Base-by-base conservation (phyloP, 2,797 vertebrate genomes). In the Melanotaenia boesemani region DNA sequence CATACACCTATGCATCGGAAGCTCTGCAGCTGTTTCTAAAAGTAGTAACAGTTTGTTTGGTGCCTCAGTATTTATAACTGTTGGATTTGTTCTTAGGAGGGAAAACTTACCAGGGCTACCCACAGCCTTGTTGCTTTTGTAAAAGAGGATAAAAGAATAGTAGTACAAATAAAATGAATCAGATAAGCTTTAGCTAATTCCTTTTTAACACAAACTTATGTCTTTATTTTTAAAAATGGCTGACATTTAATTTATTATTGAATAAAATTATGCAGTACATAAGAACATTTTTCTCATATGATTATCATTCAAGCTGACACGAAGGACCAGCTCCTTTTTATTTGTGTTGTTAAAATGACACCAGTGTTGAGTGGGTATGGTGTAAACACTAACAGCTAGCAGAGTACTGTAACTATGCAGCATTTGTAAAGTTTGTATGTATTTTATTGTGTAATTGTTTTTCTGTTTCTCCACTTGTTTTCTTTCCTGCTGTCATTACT, bases 1-100 rank as follows among this genome's bases (percentile, higher is more conserved):
- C 46, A 24, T 36, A 41, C 61, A 59, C 58, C 24, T 75, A 70
- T 22, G 28, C 75, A 59, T 72, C 26, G 10, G 2, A 63, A 68
- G 32, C 48, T 79, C 55, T 77, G 48, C 63, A 71, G 58, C 76
- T 67, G 70, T 82, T 82, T 86, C 69, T 84, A 55, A 65, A 80
- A 70, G 71, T 26, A 73, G 70, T 52, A 60, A 68, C 72, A 83
- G 70, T 86, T 79, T 57, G 37, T 68, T 76, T 62, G 75, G 86
- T 86, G 83, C 68, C 86, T 91, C 84, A 5, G 55, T 28, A 9
- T 11, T 22, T 3, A 52, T 22, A 24, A 6, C 24, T 54, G 22
- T 24, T 54, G 50, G 22, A 0, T 44, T 56, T 9, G 20, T 48
- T 48, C 6, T 48, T 9, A 48, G 46, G 20, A 48, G 20, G 46